Evolutionary conservation across 2,888 invertebrate species (phyloP).

Genomic region (Drosophila meridionalis): DNA sequence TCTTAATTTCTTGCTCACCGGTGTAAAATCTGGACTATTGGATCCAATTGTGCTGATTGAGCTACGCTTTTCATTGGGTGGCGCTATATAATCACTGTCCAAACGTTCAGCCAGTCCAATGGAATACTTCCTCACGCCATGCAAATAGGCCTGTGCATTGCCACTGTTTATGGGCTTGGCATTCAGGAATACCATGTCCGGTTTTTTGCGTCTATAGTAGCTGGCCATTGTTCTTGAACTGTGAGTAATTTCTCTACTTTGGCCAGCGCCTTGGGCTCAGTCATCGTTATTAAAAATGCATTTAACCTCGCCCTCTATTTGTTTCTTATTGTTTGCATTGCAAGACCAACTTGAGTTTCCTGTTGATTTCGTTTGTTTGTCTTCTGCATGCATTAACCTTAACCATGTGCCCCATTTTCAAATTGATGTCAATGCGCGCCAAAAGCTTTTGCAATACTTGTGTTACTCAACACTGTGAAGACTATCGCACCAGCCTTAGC

Average conservation of each 20-base stretch:
- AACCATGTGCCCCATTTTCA: conserved; percentile 72
- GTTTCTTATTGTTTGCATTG: conserved; percentile 53
- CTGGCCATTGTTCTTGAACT: conserved; percentile 76
- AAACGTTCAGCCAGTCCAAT: conserved; percentile 77
- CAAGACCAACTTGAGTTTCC: conserved; percentile 67
- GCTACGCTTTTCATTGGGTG: conserved; percentile 61
- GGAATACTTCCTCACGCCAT: conserved; percentile 78
- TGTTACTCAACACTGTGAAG: conserved; percentile 23
- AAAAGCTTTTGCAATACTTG: not conserved
- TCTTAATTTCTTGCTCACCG: conserved; percentile 47
- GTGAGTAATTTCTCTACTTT: conserved; percentile 37
- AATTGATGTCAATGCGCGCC: conserved; percentile 65
- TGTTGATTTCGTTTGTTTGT: conserved; percentile 76
- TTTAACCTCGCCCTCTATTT: conserved; percentile 60
- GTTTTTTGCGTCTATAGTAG: conserved; percentile 78
- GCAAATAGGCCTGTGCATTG: conserved; percentile 68
- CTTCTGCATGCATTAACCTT: conserved; percentile 78
- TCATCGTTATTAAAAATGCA: conserved; percentile 64
- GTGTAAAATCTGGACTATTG: conserved; percentile 72
- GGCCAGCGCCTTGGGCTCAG: conserved; percentile 28
- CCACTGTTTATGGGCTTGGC: conserved; percentile 81
- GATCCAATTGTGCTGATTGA: conserved; percentile 77
- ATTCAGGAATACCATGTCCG: conserved; percentile 83
- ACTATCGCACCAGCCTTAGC: not conserved
- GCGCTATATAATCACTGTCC: conserved; percentile 68